phyloP scores from a whole-genome alignment of 2,113 vertebrate genomes.

The Ictalurus furcatus region DNA sequence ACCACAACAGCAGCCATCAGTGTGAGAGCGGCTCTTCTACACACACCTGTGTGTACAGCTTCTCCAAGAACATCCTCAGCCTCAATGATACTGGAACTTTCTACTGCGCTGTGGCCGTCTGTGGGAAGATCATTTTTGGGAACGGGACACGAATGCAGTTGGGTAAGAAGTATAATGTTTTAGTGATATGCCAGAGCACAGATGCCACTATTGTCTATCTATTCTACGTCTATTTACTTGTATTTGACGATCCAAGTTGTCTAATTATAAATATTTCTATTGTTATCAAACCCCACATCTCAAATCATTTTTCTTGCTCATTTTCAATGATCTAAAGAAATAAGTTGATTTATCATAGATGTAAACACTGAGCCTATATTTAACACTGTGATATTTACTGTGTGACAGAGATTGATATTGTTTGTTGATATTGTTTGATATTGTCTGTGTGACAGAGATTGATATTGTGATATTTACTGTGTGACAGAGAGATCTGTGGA shows the following conservation, averaged over 20 bases:
- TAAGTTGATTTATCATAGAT: too few species aligned
- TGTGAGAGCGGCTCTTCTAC: not conserved
- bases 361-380: too few species aligned
- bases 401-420: too few species aligned
- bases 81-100: slow-evolving; percentile 56
- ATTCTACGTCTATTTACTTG: too few species aligned
- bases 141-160: slow-evolving; percentile 36
- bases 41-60: slow-evolving; percentile 39
- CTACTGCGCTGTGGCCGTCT: slow-evolving; percentile 58
- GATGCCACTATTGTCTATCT: too few species aligned
- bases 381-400: too few species aligned
- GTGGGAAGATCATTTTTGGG: slow-evolving; percentile 62
- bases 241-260: too few species aligned
- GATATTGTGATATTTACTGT: too few species aligned
- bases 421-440: too few species aligned
- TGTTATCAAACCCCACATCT: not conserved
- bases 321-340: not conserved
- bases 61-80: slow-evolving; percentile 41
- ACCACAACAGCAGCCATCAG: slow-evolving; percentile 17
- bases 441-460: too few species aligned
- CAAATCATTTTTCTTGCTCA: not conserved
- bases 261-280: not conserved
- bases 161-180: too few species aligned
- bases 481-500: not conserved
- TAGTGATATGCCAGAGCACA: too few species aligned